Evolutionary conservation across 1,140 invertebrate species (phyloP).

Genomic region (Penaeus japonicus): DNA sequence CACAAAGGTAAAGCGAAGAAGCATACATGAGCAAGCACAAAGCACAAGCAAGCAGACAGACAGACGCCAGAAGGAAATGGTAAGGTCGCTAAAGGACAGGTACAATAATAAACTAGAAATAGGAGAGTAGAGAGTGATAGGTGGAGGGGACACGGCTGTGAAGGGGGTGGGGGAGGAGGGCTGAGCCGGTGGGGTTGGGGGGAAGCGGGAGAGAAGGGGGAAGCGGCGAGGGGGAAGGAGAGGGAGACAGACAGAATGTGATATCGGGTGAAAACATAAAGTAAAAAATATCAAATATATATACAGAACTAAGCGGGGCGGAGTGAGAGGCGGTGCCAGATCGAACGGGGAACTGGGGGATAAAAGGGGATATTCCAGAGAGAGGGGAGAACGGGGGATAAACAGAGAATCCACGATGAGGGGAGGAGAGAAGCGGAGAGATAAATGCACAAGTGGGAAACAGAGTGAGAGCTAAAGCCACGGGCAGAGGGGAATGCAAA

Average conservation of each 20-base stretch:
- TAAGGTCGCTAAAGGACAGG: constrained; percentile 43
- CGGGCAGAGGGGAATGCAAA: constrained; percentile 50
- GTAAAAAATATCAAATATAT: constrained; percentile 56
- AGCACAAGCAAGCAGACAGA: not conserved
- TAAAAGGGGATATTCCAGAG: not conserved
- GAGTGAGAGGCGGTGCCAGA: constrained; percentile 31
- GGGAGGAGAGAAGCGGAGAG: constrained; percentile 54
- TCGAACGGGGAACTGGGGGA: not conserved
- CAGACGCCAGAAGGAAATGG: constrained; percentile 13
- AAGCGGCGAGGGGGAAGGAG: constrained; percentile 25
- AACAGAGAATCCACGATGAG: constrained; percentile 56
- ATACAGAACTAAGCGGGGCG: constrained; percentile 51
- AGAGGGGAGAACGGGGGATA: constrained; percentile 50
- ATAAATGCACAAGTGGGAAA: constrained; percentile 55
- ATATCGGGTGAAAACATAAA: constrained; percentile 55
- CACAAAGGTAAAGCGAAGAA: constrained; percentile 33
- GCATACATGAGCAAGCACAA: constrained; percentile 19
- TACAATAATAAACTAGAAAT: constrained; percentile 51
- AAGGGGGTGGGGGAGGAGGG: not conserved
- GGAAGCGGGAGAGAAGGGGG: not conserved
- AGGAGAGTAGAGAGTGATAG: constrained; percentile 47
- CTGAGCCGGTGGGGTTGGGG: not conserved
- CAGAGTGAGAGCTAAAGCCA: constrained; percentile 53
- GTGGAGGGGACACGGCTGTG: not conserved
- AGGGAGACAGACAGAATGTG: constrained; percentile 55